These are phyloP conservation scores for Ataeniobius toweri DNA, from an alignment of 2,797 vertebrate species.

Conservation along the genomic window DNA sequence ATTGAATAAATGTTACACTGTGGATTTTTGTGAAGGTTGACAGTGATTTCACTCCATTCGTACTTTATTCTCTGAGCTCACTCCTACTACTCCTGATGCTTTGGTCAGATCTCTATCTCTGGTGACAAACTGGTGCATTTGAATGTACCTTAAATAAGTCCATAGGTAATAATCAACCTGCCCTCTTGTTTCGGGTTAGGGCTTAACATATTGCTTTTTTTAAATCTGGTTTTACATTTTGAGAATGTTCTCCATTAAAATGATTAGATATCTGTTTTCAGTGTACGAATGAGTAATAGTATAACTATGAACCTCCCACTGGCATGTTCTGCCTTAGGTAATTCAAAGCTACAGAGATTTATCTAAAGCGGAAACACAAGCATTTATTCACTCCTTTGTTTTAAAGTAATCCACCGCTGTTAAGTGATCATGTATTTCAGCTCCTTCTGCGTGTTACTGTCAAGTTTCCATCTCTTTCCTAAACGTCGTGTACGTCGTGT, in stretches of 20 bases:
- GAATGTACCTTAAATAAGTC: background rate
- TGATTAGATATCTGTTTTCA: background rate
- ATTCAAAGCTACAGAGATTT: background rate
- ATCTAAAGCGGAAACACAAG: slow-evolving; percentile 35
- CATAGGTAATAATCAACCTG: background rate
- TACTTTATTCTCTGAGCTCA: slow-evolving; percentile 43
- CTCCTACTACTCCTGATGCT: background rate
- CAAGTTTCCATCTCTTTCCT: slow-evolving; percentile 6
- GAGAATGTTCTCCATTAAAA: slow-evolving; percentile 4
- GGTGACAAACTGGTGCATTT: background rate
- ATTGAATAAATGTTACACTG: slow-evolving; percentile 11
- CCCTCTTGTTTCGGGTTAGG: background rate
- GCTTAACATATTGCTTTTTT: slow-evolving; percentile 4
- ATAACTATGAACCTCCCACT: slow-evolving; percentile 1
- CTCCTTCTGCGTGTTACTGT: background rate
- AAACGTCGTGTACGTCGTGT: slow-evolving; percentile 1
- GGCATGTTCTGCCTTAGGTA: slow-evolving; percentile 35
- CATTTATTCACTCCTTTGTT: slow-evolving; percentile 38
- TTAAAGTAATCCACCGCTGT: background rate
- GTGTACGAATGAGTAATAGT: slow-evolving; percentile 12
- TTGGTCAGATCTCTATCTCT: background rate
- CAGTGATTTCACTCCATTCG: slow-evolving; percentile 17
- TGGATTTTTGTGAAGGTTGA: slow-evolving; percentile 38
- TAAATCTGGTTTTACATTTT: background rate
- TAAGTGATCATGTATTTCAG: background rate